Evolutionary conservation across 1,140 invertebrate species (phyloP), one percentile per base, ranked within the genome.

Genomic region (Zeugodacus cucurbitae): DNA sequence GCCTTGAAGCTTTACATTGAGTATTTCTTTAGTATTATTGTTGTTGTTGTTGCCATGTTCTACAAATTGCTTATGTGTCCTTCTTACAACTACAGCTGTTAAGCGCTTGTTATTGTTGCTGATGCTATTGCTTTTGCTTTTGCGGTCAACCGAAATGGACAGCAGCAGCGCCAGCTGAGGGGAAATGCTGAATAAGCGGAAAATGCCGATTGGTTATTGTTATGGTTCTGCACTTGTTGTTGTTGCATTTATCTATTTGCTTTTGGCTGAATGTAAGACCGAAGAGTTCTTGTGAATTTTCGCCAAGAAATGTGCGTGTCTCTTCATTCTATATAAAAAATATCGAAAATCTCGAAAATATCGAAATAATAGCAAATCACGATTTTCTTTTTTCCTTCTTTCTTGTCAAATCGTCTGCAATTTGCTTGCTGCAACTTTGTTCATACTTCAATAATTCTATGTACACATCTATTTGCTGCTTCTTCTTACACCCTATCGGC

Each of bases 111-210:
- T 34, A 26, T 6, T 29, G 17, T 41, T 41, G 17, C 22, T 37
- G 17, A 22, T 41, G 17, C 22, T 37, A 3, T 74, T 74, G 34
- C 20, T 82, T 3, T 48, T 82, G 74, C 44, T 82, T 48, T 74
- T 74, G 67, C 34, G 67, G 67, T 74, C 34, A 74, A 34, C 67
- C 67, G 67, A 74, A 74, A 74, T n/a, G 67, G 67, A 22, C 8
- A 32, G 32, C 17, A 41, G 34, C 11, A 32, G 17, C 14, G 32
- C 20, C 29, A 74, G 34, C 20, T 74, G 32, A 14, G 20, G 29
- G 67, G 22, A 74, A 74, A 74, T 74, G 67, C 64, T 67, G 64
- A 41, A 74, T 74, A 74, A 74, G 67, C 67, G 67, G 67, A 74
- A 74, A 74, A 41, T 74, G 32, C 17, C 67, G 67, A 41, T 74